These are phyloP conservation scores for Heteropelma amictum DNA, from an alignment of 2,888 invertebrate genomes.

Conservation along the genomic window DNA sequence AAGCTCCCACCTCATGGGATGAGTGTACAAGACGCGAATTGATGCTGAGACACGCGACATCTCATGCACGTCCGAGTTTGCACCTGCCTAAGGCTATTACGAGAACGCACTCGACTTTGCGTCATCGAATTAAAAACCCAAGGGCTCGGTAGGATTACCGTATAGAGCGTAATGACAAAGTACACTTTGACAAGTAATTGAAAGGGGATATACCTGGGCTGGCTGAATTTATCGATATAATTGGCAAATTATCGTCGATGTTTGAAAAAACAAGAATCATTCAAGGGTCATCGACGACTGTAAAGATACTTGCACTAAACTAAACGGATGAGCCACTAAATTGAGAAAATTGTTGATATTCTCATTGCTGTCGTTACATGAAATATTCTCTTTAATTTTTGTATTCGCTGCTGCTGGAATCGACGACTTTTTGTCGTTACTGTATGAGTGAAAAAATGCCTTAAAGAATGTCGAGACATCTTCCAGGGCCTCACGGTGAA, in stretches of 20 bases:
- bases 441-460: neutral
- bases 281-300: no score
- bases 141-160: neutral
- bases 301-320: no score
- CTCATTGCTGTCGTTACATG: neutral
- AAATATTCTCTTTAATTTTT: neutral
- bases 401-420: neutral
- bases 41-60: constrained; percentile 19
- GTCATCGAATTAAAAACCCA: constrained; percentile 19
- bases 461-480: constrained; percentile 25
- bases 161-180: no score
- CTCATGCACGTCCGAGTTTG: constrained; percentile 5
- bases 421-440: neutral
- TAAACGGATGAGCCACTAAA: no score
- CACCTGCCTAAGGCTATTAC: constrained; percentile 39
- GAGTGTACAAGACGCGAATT: constrained; percentile 3
- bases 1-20: no score
- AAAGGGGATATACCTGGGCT: no score
- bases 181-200: no score
- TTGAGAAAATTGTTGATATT: no score
- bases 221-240: no score
- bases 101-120: constrained; percentile 39
- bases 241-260: no score
- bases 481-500: constrained; percentile 17
- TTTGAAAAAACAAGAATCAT: no score